Percentiles rank a stretch among this genome's conserved stretches.
These are phyloP conservation scores for Daphoenositta chrysoptera DNA, from an alignment of 2,113 vertebrate genomes.

Conservation along the genomic window DNA sequence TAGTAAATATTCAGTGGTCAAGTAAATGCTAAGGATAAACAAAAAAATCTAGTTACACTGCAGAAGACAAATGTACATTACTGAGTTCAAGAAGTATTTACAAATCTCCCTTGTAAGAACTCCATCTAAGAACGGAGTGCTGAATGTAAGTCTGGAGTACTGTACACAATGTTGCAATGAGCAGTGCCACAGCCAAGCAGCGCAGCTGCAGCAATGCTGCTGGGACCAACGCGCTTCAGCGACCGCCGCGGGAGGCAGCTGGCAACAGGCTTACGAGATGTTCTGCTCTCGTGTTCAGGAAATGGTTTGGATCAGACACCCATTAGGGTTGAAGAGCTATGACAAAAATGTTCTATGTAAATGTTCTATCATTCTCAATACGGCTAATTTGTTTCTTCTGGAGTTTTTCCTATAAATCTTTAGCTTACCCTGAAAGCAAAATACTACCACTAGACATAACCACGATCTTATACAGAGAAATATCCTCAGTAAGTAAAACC, in stretches of 20 bases:
- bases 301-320: background rate
- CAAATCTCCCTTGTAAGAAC: background rate
- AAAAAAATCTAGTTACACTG: background rate
- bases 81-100: background rate
- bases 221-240: background rate
- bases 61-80: background rate
- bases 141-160: background rate
- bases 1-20: background rate
- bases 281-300: background rate
- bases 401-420: background rate
- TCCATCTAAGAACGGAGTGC: background rate
- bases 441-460: background rate
- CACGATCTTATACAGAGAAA: background rate
- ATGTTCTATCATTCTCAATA: background rate
- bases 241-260: fast-evolving
- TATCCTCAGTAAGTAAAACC: background rate
- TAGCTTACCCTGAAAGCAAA: background rate
- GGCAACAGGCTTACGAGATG: background rate
- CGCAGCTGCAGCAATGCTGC: background rate
- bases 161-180: background rate
- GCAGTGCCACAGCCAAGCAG: background rate
- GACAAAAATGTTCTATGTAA: background rate
- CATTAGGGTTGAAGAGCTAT: background rate
- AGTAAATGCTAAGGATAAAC: background rate
- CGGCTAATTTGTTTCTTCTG: background rate